A percentile compares a stretch with the other conserved stretches of the same genome.
These are phyloP conservation scores for Anniella stebbinsi DNA, from an alignment of 2,797 vertebrate genomes.

Conservation along the genomic window DNA sequence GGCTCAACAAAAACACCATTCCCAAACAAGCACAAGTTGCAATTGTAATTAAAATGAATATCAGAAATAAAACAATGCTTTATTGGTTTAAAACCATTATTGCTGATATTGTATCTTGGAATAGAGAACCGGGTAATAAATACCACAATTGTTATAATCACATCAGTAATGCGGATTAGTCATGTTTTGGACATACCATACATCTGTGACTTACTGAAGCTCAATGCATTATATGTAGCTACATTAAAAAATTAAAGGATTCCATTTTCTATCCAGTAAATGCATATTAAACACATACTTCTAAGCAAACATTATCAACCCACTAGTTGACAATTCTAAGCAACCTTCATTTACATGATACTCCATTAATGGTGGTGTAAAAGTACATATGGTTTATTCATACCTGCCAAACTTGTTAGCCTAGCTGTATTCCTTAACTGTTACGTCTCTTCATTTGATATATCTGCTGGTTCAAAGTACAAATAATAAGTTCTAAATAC, in stretches of 20 bases:
- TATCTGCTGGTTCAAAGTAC: not conserved
- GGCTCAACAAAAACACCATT: not conserved
- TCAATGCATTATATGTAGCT: not conserved
- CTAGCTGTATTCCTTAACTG: fast-evolving
- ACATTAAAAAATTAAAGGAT: too few species aligned
- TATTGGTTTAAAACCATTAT: too few species aligned
- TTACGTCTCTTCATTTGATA: not conserved
- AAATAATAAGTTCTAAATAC: not conserved
- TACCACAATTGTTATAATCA: not conserved
- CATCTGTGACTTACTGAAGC: not conserved
- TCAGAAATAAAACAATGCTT: not conserved
- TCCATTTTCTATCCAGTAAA: too few species aligned
- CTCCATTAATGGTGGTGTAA: not conserved
- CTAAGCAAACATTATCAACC: not conserved
- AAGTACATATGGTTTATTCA: not conserved
- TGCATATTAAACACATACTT: not conserved
- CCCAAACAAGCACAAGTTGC: not conserved
- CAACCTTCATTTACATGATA: not conserved
- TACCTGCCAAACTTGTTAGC: not conserved
- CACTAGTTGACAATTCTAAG: not conserved
- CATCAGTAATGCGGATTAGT: not conserved
- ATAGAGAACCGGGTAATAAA: not conserved
- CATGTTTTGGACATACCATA: not conserved
- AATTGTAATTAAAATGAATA: not conserved
- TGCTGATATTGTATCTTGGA: not conserved